Evolutionary conservation across 2,797 vertebrate species (phyloP).

Genomic region (Podarcis lilfordi): DNA sequence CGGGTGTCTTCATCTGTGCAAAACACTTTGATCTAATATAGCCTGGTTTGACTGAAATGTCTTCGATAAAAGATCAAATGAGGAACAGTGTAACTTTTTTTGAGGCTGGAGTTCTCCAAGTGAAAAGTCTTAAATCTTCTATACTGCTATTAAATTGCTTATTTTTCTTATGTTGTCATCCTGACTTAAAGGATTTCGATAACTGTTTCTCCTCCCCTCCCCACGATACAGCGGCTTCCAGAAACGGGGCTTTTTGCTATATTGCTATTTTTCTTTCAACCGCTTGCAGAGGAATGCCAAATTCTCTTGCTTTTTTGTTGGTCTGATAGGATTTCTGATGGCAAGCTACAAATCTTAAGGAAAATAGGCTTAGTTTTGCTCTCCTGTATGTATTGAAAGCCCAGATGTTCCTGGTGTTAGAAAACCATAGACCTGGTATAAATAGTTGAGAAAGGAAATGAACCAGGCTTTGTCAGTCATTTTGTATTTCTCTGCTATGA

Average conservation of each 20-base stretch:
- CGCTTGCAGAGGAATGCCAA: slow-evolving; percentile 43
- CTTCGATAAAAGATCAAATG: slow-evolving; percentile 63
- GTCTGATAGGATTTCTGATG: slow-evolving; percentile 58
- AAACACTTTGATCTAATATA: slow-evolving; percentile 60
- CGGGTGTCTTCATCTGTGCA: slow-evolving; percentile 41
- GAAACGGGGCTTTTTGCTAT: slow-evolving; percentile 38
- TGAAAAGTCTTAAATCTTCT: background rate
- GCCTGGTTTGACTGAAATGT: slow-evolving; percentile 47
- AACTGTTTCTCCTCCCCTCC: slow-evolving; percentile 36
- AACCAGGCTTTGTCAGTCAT: slow-evolving; percentile 46
- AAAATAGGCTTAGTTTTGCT: slow-evolving; percentile 53
- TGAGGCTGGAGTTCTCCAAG: slow-evolving; percentile 11
- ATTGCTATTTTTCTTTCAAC: background rate
- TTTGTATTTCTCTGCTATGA: background rate
- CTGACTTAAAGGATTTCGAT: slow-evolving; percentile 55
- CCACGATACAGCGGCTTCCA: slow-evolving; percentile 36
- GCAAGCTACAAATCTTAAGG: slow-evolving; percentile 48
- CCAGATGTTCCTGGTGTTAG: slow-evolving; percentile 44
- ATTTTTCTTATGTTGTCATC: slow-evolving; percentile 47
- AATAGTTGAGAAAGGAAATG: slow-evolving; percentile 19
- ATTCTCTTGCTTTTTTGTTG: slow-evolving; percentile 44
- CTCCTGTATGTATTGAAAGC: slow-evolving; percentile 54
- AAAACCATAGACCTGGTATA: slow-evolving; percentile 35
- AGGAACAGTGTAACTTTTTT: slow-evolving; percentile 30
- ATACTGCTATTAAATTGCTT: slow-evolving; percentile 31